A percentile compares a stretch with the other conserved stretches of the same genome.
phyloP scores from a whole-genome alignment of 1,140 invertebrate genomes.

The Cryptotermes secundus region DNA sequence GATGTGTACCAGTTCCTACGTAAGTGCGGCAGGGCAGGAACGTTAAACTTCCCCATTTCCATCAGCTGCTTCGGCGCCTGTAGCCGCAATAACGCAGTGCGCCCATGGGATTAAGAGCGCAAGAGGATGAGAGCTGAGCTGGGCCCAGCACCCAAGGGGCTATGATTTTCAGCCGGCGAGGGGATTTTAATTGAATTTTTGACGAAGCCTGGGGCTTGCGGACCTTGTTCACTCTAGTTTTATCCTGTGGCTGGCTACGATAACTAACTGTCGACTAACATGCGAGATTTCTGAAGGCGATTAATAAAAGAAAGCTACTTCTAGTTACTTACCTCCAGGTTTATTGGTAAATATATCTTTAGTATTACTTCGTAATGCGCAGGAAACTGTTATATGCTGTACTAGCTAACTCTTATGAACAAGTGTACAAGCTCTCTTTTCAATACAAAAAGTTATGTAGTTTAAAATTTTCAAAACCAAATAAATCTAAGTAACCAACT shows the following conservation, averaged over 20 bases:
- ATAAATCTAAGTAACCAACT: too few relatives aligned
- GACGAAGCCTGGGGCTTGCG: constrained; percentile 22
- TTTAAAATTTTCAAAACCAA: too few relatives aligned
- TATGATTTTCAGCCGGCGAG: constrained; percentile 29
- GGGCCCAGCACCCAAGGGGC: constrained; percentile 22
- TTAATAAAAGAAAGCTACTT: background rate
- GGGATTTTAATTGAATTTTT: constrained; percentile 31
- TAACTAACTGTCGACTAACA: background rate
- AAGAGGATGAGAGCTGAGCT: background rate
- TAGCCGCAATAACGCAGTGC: background rate
- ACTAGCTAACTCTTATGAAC: too few relatives aligned
- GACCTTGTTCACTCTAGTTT: background rate
- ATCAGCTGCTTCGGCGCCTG: background rate
- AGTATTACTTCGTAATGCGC: too few relatives aligned
- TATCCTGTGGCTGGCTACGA: background rate
- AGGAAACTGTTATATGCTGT: too few relatives aligned
- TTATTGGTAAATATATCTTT: too few relatives aligned
- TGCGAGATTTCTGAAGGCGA: background rate
- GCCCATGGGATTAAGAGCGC: background rate
- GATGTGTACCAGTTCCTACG: too few relatives aligned
- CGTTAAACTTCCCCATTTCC: background rate
- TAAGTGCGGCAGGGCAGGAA: too few relatives aligned
- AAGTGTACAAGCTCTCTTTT: too few relatives aligned
- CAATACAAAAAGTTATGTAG: too few relatives aligned
- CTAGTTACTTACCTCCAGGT: too few relatives aligned